phyloP scores from a whole-genome alignment of 2,888 invertebrate species.

The Eucriotettix oculatus region DNA sequence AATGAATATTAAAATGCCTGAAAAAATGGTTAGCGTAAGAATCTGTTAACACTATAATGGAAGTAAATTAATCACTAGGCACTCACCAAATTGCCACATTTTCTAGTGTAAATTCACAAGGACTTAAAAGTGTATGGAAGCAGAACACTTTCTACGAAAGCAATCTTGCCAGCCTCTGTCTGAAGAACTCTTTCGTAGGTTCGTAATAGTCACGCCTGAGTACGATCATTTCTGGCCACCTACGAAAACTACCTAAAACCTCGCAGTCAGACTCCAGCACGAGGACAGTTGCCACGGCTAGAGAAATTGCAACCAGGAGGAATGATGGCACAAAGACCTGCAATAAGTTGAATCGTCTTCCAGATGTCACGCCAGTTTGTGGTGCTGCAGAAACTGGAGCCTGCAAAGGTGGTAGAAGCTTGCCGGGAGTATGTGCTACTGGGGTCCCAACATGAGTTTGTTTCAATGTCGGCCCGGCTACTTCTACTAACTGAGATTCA shows the following conservation, averaged over 20 bases:
- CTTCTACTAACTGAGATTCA: constrained; percentile 47
- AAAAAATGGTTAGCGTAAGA: background rate
- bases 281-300: constrained; percentile 49
- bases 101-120: background rate
- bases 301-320: constrained; percentile 50
- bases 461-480: constrained; percentile 1
- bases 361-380: constrained; percentile 18
- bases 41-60: background rate
- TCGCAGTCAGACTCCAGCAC: constrained; percentile 67
- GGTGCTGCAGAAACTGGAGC: constrained; percentile 8
- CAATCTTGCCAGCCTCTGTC: constrained; percentile 15
- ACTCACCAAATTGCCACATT: background rate
- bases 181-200: constrained; percentile 62
- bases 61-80: background rate
- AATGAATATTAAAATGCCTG: background rate
- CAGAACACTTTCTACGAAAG: background rate
- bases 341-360: constrained; percentile 42
- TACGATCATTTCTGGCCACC: constrained; percentile 57
- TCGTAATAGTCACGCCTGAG: constrained; percentile 67
- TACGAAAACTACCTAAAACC: constrained; percentile 46
- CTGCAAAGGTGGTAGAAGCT: constrained; percentile 12
- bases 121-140: background rate
- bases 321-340: constrained; percentile 64
- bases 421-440: constrained; percentile 4
- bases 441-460: constrained; percentile 1